A percentile compares a stretch with the other conserved stretches of the same genome.
Evolutionary conservation across 30 jellyfish, hydroid and myxozoan species (phyloP).

Genomic region (Sanderia malayensis): DNA sequence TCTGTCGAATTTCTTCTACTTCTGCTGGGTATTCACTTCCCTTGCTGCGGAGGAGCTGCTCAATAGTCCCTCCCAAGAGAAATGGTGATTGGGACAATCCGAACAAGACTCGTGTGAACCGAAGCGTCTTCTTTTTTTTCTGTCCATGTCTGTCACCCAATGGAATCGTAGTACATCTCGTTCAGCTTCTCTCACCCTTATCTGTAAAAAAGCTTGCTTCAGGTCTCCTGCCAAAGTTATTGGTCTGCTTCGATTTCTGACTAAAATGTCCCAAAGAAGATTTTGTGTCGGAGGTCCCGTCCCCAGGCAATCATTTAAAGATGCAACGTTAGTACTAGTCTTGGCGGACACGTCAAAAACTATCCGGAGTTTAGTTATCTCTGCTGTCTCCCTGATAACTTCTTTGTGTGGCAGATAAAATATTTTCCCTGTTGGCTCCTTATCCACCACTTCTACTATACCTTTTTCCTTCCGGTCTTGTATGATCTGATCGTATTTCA

Average conservation of each 20-base stretch:
- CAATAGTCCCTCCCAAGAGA: too few species aligned
- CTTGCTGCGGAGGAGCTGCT: too few species aligned
- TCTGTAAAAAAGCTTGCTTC: neutral
- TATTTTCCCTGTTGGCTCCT: neutral
- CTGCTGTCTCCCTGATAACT: slow-evolving; percentile 47
- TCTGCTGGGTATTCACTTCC: neutral
- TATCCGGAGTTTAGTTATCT: slow-evolving; percentile 45
- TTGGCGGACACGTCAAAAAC: slow-evolving; percentile 68
- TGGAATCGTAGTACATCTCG: neutral
- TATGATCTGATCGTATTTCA: slow-evolving; percentile 51
- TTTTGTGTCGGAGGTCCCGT: slow-evolving; percentile 71
- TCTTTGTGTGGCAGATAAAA: slow-evolving; percentile 66
- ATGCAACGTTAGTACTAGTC: slow-evolving; percentile 29
- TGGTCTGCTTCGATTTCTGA: slow-evolving; percentile 3
- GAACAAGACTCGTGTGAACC: slow-evolving; percentile 2
- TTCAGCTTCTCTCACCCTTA: neutral
- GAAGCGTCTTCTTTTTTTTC: neutral
- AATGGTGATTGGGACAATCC: too few species aligned
- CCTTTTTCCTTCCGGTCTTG: slow-evolving; percentile 57
- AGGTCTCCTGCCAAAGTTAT: slow-evolving; percentile 24
- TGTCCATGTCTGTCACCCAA: neutral
- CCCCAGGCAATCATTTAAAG: slow-evolving; percentile 77
- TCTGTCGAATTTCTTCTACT: neutral
- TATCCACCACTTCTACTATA: slow-evolving; percentile 46
- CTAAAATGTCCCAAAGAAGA: slow-evolving; percentile 33